phyloP scores from a whole-genome alignment of 2,797 vertebrate species.

The Acanthopagrus latus region DNA sequence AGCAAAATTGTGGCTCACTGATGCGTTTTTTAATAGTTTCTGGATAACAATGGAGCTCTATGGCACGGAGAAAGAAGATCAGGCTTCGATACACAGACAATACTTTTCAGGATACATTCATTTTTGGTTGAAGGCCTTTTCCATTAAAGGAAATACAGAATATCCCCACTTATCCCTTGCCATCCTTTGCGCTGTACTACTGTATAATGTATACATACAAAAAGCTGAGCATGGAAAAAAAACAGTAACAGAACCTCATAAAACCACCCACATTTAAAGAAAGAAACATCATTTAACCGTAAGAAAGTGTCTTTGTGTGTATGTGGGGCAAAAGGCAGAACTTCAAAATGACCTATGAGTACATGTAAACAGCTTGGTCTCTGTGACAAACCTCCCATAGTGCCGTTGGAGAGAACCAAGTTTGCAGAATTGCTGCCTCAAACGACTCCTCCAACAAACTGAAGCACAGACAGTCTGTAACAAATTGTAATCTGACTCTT shows the following conservation, averaged over 20 bases:
- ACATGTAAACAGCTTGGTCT: slow-evolving; percentile 65
- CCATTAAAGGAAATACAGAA: background rate
- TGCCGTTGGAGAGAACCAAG: slow-evolving; percentile 40
- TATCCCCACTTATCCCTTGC: background rate
- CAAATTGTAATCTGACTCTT: slow-evolving; percentile 66
- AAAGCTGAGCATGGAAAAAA: slow-evolving; percentile 5
- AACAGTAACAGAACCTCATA: slow-evolving; percentile 18
- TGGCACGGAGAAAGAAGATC: too few relatives aligned
- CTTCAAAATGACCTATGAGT: slow-evolving; percentile 63
- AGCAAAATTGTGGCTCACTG: background rate
- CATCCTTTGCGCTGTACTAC: background rate
- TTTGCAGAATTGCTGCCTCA: slow-evolving; percentile 64
- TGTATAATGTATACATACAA: background rate
- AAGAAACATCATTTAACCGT: slow-evolving; percentile 35
- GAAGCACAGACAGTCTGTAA: slow-evolving; percentile 67
- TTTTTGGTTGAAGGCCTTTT: background rate
- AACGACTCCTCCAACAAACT: slow-evolving; percentile 59
- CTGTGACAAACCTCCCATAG: slow-evolving; percentile 66
- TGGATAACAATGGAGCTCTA: background rate
- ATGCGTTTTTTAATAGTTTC: background rate
- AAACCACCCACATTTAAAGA: slow-evolving; percentile 22
- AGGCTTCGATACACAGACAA: background rate
- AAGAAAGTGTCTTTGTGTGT: slow-evolving; percentile 11
- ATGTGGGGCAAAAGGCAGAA: background rate
- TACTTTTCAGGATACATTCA: background rate